These are phyloP conservation scores for Cactoblastis cactorum DNA, from an alignment of 2,888 invertebrate species.

Conservation along the genomic window DNA sequence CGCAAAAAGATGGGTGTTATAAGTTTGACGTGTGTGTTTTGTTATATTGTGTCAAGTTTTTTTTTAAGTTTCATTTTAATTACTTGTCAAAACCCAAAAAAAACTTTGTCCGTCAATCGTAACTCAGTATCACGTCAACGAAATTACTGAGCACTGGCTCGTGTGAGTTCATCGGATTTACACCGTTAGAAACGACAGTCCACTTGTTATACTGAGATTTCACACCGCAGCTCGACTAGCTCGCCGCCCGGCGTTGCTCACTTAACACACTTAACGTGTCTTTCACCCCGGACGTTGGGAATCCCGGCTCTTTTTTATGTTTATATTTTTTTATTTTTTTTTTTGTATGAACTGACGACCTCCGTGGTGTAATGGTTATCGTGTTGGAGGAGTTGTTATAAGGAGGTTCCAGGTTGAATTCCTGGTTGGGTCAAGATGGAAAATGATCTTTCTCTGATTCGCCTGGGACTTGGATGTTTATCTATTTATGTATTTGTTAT, in stretches of 20 bases:
- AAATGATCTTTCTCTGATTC: too few relatives aligned
- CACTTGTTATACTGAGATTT: conserved; percentile 10
- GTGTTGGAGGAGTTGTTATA: too few relatives aligned
- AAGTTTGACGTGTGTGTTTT: too few relatives aligned
- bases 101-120: neutral
- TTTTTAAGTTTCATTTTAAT: too few relatives aligned
- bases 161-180: conserved; percentile 13
- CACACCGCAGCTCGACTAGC: conserved; percentile 2
- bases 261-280: conserved; percentile 7
- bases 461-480: too few relatives aligned
- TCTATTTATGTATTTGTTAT: too few relatives aligned
- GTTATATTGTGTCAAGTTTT: too few relatives aligned
- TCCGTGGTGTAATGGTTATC: too few relatives aligned
- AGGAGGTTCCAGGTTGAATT: too few relatives aligned
- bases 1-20: too few relatives aligned
- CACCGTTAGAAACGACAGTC: conserved; percentile 64
- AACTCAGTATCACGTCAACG: neutral
- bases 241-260: neutral
- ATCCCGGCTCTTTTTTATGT: neutral
- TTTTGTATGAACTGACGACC: neutral
- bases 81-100: neutral
- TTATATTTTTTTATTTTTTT: neutral
- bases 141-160: neutral
- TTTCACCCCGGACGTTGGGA: conserved; percentile 3
- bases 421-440: too few relatives aligned